Evolutionary conservation across 2,888 invertebrate species (phyloP).

Genomic region (Trypoxylon attenuatum): DNA sequence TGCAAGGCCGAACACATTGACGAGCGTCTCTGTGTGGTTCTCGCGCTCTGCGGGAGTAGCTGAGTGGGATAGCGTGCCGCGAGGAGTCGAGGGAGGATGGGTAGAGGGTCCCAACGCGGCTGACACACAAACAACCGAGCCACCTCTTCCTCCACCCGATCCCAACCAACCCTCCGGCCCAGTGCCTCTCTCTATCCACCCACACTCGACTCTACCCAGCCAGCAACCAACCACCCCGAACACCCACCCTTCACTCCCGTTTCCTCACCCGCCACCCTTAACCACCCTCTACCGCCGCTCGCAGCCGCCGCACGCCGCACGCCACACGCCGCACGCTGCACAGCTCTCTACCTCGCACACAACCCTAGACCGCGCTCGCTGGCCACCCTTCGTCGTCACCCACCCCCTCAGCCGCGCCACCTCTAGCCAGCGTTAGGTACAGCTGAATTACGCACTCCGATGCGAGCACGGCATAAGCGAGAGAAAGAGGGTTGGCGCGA

Average conservation of each 20-base stretch:
- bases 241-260: constrained; percentile 42
- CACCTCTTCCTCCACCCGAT: constrained; percentile 52
- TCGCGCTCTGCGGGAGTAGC: constrained; percentile 53
- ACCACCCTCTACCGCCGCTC: not conserved
- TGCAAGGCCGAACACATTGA: constrained; percentile 43
- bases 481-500: not conserved
- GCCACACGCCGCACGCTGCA: no score
- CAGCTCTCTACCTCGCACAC: constrained; percentile 43
- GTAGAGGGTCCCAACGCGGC: constrained; percentile 71
- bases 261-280: constrained; percentile 43
- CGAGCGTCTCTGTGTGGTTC: constrained; percentile 38
- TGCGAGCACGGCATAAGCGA: constrained; percentile 32
- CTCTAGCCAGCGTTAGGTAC: constrained; percentile 61
- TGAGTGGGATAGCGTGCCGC: constrained; percentile 59
- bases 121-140: constrained; percentile 74
- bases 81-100: constrained; percentile 49
- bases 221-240: constrained; percentile 54
- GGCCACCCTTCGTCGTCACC: constrained; percentile 22
- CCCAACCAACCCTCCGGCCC: constrained; percentile 31
- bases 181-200: constrained; percentile 54
- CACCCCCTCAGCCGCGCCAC: constrained; percentile 53
- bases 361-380: constrained; percentile 28
- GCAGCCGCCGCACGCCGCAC: no score
- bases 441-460: constrained; percentile 68
- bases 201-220: constrained; percentile 41